Conservation (phyloP, 2,113 vertebrate genomes). For the Psettodes erumei region DNA sequence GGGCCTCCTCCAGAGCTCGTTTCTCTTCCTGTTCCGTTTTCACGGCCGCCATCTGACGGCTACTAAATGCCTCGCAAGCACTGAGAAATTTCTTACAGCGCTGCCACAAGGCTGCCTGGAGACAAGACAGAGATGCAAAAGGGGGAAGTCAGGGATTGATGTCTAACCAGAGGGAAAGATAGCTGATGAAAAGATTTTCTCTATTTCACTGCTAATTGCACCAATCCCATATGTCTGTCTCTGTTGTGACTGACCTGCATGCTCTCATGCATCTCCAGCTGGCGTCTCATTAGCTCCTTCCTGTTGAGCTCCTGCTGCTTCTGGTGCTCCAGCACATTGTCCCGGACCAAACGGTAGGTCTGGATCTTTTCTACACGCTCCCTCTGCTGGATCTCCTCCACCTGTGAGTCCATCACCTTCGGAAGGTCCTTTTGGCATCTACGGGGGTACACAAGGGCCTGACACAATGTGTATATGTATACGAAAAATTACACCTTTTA, state of each 20-base stretch:
- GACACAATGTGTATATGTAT: neutral
- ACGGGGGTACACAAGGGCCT: constrained; percentile 9
- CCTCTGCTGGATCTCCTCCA: constrained; percentile 79
- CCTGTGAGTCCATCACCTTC: constrained; percentile 74
- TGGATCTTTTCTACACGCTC: constrained; percentile 84
- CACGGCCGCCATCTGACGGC: constrained; percentile 75
- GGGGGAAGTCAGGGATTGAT: constrained; percentile 15
- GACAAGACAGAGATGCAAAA: constrained; percentile 24
- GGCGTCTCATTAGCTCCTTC: constrained; percentile 74
- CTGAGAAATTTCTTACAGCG: constrained; percentile 69
- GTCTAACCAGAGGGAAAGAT: neutral
- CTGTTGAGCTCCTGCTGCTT: constrained; percentile 75
- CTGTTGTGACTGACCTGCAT: constrained; percentile 81
- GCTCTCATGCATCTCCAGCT: constrained; percentile 82
- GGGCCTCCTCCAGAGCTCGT: constrained; percentile 67
- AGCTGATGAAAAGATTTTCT: neutral
- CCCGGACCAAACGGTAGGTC: constrained; percentile 81
- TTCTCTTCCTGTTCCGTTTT: constrained; percentile 74
- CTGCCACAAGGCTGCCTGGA: constrained; percentile 52
- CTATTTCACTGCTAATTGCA: neutral
- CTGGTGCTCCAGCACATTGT: constrained; percentile 78
- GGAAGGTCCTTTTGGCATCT: constrained; percentile 79
- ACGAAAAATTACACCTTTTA: neutral
- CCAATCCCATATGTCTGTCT: neutral
- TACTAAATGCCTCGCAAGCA: constrained; percentile 80